These are phyloP conservation scores for Clarias macrocephalus DNA, from an alignment of 2,113 vertebrate genomes.

Conservation along the genomic window DNA sequence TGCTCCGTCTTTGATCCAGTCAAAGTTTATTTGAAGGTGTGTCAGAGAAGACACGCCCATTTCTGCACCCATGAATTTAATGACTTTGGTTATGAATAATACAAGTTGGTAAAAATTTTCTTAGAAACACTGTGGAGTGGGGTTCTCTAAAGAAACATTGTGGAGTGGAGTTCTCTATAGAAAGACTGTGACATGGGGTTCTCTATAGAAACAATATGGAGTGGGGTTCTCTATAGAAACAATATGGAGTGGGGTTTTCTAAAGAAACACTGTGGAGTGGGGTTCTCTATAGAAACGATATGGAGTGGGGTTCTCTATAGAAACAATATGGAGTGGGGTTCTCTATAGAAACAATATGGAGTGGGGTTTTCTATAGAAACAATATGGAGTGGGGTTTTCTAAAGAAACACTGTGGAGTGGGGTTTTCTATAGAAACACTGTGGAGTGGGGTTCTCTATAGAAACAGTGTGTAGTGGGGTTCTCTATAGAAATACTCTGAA, in stretches of 20 bases:
- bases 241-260: background rate
- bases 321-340: too few species aligned
- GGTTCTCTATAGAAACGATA: background rate
- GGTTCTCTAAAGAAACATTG: background rate
- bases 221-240: background rate
- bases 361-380: background rate
- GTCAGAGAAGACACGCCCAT: background rate
- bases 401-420: too few species aligned
- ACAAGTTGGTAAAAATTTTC: background rate
- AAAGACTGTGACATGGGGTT: background rate
- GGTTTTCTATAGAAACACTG: background rate
- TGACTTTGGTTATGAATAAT: background rate
- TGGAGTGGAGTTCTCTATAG: background rate
- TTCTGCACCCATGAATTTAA: background rate
- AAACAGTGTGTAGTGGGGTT: too few species aligned
- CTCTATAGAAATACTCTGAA: background rate
- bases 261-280: too few species aligned
- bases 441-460: too few species aligned
- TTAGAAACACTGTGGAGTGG: background rate
- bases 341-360: background rate
- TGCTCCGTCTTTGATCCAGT: background rate
- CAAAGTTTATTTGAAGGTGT: background rate
- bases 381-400: too few species aligned
- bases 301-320: background rate
- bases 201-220: background rate